These are phyloP conservation scores for Enteromius trimaculatus DNA, from an alignment of 2,797 vertebrate genomes.

Conservation along the genomic window DNA sequence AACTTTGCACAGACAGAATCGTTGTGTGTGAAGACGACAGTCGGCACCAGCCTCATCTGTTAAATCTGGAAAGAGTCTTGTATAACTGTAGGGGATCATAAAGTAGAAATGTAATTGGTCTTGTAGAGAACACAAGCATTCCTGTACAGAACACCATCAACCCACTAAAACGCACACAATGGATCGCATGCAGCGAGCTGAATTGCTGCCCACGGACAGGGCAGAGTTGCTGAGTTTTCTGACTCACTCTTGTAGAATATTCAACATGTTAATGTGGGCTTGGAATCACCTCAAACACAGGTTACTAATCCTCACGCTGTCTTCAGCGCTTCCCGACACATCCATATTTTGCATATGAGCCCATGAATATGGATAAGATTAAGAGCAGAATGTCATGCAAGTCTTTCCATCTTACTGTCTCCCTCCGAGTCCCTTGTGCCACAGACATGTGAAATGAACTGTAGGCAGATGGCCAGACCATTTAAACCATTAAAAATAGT, in stretches of 20 bases:
- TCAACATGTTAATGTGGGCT: conserved; percentile 49
- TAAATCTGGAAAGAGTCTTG: conserved; percentile 42
- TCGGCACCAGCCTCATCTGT: conserved; percentile 27
- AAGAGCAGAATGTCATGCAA: conserved; percentile 32
- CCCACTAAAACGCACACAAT: conserved; percentile 34
- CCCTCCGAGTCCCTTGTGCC: neutral
- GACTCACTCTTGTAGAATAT: conserved; percentile 51
- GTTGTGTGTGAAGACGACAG: neutral
- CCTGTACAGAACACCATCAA: conserved; percentile 45
- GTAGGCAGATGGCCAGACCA: neutral
- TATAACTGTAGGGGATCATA: conserved; percentile 43
- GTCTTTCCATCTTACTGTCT: conserved; percentile 34
- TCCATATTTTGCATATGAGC: conserved; percentile 29
- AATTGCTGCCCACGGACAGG: conserved; percentile 49
- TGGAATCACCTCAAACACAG: conserved; percentile 54
- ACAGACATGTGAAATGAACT: neutral
- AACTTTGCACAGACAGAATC: conserved; percentile 6
- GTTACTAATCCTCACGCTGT: conserved; percentile 43
- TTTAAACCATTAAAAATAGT: neutral
- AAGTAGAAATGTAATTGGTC: conserved; percentile 37
- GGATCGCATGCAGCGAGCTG: conserved; percentile 15
- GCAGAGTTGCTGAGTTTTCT: conserved; percentile 52
- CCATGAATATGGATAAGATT: conserved; percentile 54
- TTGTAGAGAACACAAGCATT: conserved; percentile 39
- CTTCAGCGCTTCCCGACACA: conserved; percentile 15